Conservation (phyloP, 2,113 vertebrate species). For the Odobenus rosmarus region DNA sequence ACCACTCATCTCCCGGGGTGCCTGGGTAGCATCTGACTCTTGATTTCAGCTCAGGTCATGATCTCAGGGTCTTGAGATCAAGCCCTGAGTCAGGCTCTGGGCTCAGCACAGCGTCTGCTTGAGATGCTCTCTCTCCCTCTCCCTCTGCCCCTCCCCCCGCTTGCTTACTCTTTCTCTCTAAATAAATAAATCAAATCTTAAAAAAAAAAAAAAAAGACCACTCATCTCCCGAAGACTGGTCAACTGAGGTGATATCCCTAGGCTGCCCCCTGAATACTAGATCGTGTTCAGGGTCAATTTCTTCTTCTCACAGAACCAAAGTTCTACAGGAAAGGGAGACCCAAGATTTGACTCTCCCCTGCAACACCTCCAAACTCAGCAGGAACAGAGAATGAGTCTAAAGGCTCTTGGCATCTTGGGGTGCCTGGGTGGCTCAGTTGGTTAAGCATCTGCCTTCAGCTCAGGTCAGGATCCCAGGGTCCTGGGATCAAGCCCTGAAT, state of each 20-base stretch:
- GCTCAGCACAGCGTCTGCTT: neutral
- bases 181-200: neutral
- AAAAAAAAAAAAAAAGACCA: neutral
- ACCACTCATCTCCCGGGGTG: neutral
- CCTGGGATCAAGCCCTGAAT: too few species aligned
- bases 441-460: too few species aligned
- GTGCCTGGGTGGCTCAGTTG: too few species aligned
- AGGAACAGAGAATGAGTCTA: conserved; percentile 23
- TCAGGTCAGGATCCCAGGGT: too few species aligned
- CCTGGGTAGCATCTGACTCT: neutral
- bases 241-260: neutral
- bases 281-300: conserved; percentile 26
- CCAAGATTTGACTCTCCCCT: neutral
- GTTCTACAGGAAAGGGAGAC: neutral
- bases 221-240: neutral
- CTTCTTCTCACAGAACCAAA: neutral
- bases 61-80: neutral
- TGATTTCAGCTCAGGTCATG: neutral
- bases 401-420: neutral
- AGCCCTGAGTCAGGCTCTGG: neutral
- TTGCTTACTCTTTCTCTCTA: neutral
- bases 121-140: neutral
- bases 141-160: neutral
- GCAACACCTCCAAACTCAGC: neutral
- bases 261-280: neutral